Conservation (phyloP, 2,113 vertebrate species). For the Desmodus rotundus region DNA sequence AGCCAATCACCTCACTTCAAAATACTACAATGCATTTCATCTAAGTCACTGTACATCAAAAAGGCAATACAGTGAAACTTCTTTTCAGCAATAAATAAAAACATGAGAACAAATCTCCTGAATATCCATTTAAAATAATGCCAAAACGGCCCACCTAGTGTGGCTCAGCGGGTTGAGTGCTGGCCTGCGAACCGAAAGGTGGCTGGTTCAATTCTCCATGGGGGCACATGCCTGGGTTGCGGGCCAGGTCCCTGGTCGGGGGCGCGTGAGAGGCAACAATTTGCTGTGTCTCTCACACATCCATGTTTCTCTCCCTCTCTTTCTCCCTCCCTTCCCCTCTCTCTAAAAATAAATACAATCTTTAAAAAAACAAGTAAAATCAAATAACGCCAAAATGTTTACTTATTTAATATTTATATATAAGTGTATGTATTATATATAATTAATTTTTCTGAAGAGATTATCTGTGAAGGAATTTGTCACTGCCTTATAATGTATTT, state of each 20-base stretch:
- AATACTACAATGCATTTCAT: not conserved
- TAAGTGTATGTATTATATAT: not conserved
- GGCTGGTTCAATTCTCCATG: too few species aligned
- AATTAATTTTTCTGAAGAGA: not conserved
- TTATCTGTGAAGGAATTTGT: not conserved
- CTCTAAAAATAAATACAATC: too few species aligned
- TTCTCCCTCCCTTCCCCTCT: too few species aligned
- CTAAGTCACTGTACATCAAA: not conserved
- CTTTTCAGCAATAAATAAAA: not conserved
- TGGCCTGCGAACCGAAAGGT: too few species aligned
- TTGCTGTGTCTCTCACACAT: too few species aligned
- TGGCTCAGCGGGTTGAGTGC: too few species aligned
- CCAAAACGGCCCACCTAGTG: not conserved
- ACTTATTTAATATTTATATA: not conserved
- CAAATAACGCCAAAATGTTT: not conserved
- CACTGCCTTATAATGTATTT: not conserved
- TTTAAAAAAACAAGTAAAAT: not conserved
- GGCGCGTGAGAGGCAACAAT: too few species aligned
- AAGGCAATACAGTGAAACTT: not conserved
- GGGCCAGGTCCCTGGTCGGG: too few species aligned
- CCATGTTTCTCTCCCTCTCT: too few species aligned
- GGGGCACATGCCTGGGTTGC: too few species aligned
- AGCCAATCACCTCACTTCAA: not conserved
- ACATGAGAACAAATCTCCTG: not conserved
- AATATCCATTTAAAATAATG: not conserved